Evolutionary conservation across 2,113 vertebrate genomes (phyloP).

Genomic region (Proterorhinus semilunaris): DNA sequence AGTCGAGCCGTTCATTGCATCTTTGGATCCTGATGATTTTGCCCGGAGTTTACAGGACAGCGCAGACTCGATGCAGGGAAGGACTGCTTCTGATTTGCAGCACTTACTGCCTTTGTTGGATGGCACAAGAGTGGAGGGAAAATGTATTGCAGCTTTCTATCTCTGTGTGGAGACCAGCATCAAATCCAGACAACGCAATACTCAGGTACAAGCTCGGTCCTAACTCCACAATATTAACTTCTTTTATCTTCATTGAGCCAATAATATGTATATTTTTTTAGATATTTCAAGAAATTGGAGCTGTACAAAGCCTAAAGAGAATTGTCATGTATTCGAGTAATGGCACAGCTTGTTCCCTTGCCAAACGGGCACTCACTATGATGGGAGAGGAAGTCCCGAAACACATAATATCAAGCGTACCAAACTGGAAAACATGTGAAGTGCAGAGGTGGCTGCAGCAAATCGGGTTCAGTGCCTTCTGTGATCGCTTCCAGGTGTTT

Average conservation of each 20-base stretch:
- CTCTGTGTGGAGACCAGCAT: conserved; percentile 90
- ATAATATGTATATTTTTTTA: conserved; percentile 47
- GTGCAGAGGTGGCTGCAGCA: conserved; percentile 97
- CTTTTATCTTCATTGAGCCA: conserved; percentile 3
- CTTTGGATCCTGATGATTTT: conserved; percentile 87
- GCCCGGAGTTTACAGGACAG: conserved; percentile 84
- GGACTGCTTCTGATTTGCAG: conserved; percentile 89
- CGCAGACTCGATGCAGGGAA: conserved; percentile 87
- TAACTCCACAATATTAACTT: not conserved
- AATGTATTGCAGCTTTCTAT: conserved; percentile 96
- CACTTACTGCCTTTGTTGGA: conserved; percentile 88
- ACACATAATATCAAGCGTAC: conserved; percentile 85
- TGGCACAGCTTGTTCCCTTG: conserved; percentile 84
- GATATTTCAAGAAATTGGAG: conserved; percentile 95
- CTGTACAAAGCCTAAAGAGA: conserved; percentile 92
- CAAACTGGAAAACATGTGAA: conserved; percentile 92
- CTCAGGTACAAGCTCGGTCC: conserved; percentile 79
- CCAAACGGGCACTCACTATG: conserved; percentile 84
- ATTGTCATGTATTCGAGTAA: conserved; percentile 92
- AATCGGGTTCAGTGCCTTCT: conserved; percentile 86
- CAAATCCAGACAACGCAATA: conserved; percentile 91
- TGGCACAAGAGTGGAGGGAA: conserved; percentile 88
- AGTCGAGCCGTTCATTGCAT: conserved; percentile 94
- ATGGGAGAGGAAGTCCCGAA: conserved; percentile 90
- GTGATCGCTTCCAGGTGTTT: conserved; percentile 86